Evolutionary conservation across 1,140 invertebrate species (phyloP), one percentile per base, ranked within the genome.

Genomic region (Pogonognathellus flavescens): DNA sequence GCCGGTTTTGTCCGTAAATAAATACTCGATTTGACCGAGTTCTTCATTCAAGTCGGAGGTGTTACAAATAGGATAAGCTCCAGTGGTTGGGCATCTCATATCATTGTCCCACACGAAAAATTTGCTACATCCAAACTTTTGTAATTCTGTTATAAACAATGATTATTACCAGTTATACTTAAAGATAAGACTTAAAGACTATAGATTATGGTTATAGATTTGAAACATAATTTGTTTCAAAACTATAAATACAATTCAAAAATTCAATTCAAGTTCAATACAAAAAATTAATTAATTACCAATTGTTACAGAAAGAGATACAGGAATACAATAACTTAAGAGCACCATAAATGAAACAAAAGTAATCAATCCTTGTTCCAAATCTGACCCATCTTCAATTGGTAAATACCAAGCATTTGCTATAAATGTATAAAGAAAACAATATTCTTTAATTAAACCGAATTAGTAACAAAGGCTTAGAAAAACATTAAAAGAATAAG

Each of bases 1-100:
- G 0, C 94, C 94, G 2, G 94, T 95, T 90, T 95, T 95, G 89
- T 95, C 94, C 2, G 93, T 92, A 88, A 95, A 94, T 20, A 95
- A 89, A 89, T 93, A 94, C 85, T 93, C 90, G 14, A 93, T 91
- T 91, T 92, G 88, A 20, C 88, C 88, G 13, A 92, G 8, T 92
- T 89, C 87, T 92, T 95, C 94, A 89, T 94, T 94, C 4, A 95
- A 90, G 90, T 95, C 94, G 0, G 94, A 94, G 20, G 94, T 93
- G 88, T 94, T 94, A 55, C 92, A 92, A 60, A 92, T 90, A 0
- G 93, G 91, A 5, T 90, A 84, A 82, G 92, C 90, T 70, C 93
- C 90, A 1, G 89, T 92, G 13, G 88, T 87, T 22, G 90, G 93
- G 31, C 85, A 86, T 86, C 91, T 93, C 91, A 95, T 92, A n/a